Evolutionary conservation across 1,140 invertebrate species (phyloP).

Genomic region (Chironomus striatipennis): DNA sequence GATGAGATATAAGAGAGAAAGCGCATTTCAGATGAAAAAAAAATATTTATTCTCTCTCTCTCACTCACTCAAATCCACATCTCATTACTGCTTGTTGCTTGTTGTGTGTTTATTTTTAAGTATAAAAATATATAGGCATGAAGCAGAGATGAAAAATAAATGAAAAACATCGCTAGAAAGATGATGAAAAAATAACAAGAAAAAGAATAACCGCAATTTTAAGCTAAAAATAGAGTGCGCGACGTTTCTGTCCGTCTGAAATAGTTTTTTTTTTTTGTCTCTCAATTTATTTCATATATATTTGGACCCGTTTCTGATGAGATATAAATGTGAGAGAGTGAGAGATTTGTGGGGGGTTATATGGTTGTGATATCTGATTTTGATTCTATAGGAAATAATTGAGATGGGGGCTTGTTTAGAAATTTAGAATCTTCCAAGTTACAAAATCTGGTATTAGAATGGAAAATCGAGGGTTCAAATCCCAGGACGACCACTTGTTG

Average conservation of each 20-base stretch:
- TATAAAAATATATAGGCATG: constrained; percentile 9
- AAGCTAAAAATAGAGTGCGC: background rate
- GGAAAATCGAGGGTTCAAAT: too few species aligned
- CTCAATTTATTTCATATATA: background rate
- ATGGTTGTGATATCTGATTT: too few species aligned
- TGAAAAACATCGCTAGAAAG: background rate
- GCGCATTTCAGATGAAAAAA: background rate
- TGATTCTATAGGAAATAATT: too few species aligned
- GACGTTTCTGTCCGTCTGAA: constrained; percentile 11
- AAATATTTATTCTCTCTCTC: background rate
- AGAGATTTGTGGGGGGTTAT: background rate
- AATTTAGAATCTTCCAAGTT: too few species aligned
- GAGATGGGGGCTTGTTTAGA: too few species aligned
- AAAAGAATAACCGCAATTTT: constrained; percentile 12
- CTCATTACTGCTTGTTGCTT: background rate
- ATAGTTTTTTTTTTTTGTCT: background rate
- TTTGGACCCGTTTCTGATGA: background rate
- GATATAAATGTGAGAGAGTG: background rate
- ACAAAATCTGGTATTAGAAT: too few species aligned
- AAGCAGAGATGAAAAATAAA: background rate
- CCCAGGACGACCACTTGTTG: too few species aligned
- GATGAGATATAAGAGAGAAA: background rate
- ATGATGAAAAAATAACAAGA: constrained; percentile 4
- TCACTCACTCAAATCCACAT: background rate
- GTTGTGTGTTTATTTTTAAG: constrained; percentile 2